A percentile compares a stretch with the other conserved stretches of the same genome.
These are phyloP conservation scores for Magallana gigas DNA, from an alignment of 1,140 invertebrate genomes.

Conservation along the genomic window DNA sequence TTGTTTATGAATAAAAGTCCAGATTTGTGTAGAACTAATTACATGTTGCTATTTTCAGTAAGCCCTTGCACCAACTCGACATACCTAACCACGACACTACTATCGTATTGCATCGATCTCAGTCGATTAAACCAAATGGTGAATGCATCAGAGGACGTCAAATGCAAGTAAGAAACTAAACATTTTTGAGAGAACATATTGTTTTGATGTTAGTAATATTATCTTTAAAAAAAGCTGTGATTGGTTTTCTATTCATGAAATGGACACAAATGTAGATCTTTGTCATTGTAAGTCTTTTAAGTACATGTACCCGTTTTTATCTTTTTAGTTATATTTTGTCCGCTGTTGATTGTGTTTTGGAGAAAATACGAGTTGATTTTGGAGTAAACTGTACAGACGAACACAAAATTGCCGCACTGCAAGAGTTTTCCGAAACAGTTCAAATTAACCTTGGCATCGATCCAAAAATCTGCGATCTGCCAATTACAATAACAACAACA, in stretches of 20 bases:
- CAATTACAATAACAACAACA: neutral
- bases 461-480: neutral
- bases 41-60: neutral
- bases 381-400: neutral
- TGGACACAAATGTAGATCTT: no score
- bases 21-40: no score
- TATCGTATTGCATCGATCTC: neutral
- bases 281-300: no score
- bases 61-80: neutral
- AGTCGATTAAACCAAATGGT: neutral
- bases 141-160: neutral
- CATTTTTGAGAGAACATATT: neutral
- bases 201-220: no score
- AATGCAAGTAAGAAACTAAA: neutral
- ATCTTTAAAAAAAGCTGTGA: no score
- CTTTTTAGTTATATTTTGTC: neutral
- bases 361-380: neutral
- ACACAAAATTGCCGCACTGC: neutral
- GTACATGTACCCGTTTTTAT: no score
- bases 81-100: neutral
- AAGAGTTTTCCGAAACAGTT: neutral
- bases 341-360: neutral
- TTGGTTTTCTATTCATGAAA: no score
- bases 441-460: neutral
- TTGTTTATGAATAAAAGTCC: no score